A percentile compares a stretch with the other conserved stretches of the same genome.
Evolutionary conservation across 1,140 invertebrate species (phyloP).

Genomic region (Plodia interpunctella): DNA sequence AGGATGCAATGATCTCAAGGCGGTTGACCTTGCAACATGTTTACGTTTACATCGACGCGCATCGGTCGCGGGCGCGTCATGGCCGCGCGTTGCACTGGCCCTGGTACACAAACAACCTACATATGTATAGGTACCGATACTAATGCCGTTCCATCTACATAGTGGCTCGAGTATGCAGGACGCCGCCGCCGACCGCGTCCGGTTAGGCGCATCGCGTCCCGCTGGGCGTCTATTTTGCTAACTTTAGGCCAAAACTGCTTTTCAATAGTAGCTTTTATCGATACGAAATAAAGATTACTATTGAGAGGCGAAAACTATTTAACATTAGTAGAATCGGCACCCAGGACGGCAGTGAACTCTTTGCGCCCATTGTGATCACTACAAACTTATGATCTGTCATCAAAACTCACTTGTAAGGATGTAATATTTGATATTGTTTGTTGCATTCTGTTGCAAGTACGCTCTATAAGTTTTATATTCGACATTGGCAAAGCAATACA

Average conservation of each 20-base stretch:
- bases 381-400: background rate
- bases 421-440: background rate
- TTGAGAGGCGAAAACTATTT: no score
- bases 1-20: slow-evolving; percentile 37
- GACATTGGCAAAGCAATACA: no score
- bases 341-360: slow-evolving; percentile 50
- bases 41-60: slow-evolving; percentile 65
- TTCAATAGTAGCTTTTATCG: no score
- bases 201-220: slow-evolving; percentile 51
- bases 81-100: slow-evolving; percentile 61
- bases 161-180: slow-evolving; percentile 60
- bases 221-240: no score
- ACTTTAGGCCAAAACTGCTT: no score
- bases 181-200: slow-evolving; percentile 50
- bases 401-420: background rate
- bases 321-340: no score
- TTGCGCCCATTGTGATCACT: slow-evolving; percentile 30
- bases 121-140: slow-evolving; percentile 39
- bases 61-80: slow-evolving; percentile 59
- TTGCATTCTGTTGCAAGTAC: background rate
- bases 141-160: slow-evolving; percentile 42
- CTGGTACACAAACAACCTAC: slow-evolving; percentile 66
- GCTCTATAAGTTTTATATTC: no score
- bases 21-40: slow-evolving; percentile 58
- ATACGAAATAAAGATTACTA: no score